A percentile compares a stretch with the other conserved stretches of the same genome.
phyloP scores from a whole-genome alignment of 2,797 vertebrate species.

The Silurus aristotelis region DNA sequence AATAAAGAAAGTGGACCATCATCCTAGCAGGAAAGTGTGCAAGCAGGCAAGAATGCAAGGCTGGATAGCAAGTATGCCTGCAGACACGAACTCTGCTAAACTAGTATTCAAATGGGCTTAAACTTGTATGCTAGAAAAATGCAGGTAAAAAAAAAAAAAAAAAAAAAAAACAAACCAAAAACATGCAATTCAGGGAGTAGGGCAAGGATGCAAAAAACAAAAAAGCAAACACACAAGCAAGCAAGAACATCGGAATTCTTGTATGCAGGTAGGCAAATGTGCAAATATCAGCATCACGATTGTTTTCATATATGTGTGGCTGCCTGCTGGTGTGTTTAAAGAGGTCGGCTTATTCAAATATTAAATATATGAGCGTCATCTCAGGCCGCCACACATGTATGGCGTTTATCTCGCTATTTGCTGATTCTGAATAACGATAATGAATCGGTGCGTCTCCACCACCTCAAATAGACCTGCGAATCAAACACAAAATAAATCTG shows the following conservation, averaged over 20 bases:
- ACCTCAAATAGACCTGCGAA: slow-evolving; percentile 15
- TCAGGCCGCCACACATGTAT: slow-evolving; percentile 9
- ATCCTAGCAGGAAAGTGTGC: no score
- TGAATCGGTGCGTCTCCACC: slow-evolving; percentile 1
- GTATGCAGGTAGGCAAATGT: background rate
- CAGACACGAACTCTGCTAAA: background rate
- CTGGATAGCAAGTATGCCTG: no score
- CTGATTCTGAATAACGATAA: background rate
- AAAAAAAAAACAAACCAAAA: no score
- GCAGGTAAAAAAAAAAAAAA: background rate
- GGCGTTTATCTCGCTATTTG: background rate
- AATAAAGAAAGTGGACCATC: no score
- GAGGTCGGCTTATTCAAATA: background rate
- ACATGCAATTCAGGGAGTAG: background rate
- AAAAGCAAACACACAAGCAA: background rate
- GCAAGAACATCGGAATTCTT: background rate
- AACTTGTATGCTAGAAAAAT: background rate
- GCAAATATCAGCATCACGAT: background rate
- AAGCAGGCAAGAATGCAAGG: no score
- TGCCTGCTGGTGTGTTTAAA: background rate
- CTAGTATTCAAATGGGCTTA: background rate
- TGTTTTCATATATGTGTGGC: background rate
- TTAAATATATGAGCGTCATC: background rate
- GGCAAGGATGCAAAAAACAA: background rate
- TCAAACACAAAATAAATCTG: slow-evolving; percentile 4